phyloP scores from a whole-genome alignment of 2,888 invertebrate species.

The Megaustenia siamemsis region DNA sequence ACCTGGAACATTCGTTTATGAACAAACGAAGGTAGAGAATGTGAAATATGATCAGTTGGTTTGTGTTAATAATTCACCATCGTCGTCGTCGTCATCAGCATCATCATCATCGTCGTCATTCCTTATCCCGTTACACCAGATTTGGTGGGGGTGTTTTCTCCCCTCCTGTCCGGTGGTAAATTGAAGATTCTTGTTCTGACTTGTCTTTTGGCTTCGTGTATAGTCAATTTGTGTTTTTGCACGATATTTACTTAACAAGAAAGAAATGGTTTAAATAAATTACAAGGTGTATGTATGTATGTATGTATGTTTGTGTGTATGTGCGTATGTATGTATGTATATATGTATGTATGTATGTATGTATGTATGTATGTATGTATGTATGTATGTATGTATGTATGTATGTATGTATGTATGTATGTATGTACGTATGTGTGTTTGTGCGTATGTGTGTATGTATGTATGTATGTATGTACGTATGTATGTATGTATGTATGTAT shows the following conservation, averaged over 20 bases:
- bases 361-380: background rate
- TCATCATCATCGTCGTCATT: no score
- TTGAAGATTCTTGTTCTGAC: no score
- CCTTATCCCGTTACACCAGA: no score
- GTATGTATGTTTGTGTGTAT: no score
- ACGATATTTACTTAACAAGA: no score
- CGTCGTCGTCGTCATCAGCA: no score
- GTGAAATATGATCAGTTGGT: no score
- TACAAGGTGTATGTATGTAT: background rate
- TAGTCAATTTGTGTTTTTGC: no score
- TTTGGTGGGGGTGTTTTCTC: no score
- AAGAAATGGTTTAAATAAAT: background rate
- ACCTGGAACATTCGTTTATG: background rate
- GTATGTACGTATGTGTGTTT: constrained; percentile 6
- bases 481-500: constrained; percentile 37
- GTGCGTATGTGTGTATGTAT: constrained; percentile 21
- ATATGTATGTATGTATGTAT: constrained; percentile 9
- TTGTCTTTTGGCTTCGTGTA: no score
- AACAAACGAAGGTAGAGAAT: background rate
- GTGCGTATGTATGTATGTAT: background rate
- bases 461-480: constrained; percentile 17
- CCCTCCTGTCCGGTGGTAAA: no score
- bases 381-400: constrained; percentile 4
- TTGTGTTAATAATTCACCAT: no score
- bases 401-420: constrained; percentile 20